Base-by-base conservation (phyloP, 2,113 vertebrate species). In the Pogona vitticeps region DNA sequence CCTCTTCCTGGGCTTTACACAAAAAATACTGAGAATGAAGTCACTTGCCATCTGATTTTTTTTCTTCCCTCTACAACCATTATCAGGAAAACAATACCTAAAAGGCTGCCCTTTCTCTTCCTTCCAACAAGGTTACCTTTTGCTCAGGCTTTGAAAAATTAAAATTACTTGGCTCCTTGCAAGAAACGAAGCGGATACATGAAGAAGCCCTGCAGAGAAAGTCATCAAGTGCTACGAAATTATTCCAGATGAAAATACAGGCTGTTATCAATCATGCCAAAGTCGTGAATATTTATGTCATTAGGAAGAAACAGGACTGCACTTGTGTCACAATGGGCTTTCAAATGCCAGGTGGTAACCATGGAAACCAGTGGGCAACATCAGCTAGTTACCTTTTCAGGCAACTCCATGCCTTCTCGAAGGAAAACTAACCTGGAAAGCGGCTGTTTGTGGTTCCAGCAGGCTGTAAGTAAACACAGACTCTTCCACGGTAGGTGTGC, bases 251-350 rank as follows among this genome's bases (percentile, higher is more conserved):
- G 31, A 88, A 88, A 76, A 79, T 36, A 38, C 31, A 84, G 38
- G 38, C 75, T 78, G 79, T 71, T 72, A 63, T 36, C 80, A 63
- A 79, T 83, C 63, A 67, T 3, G 17, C 12, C 3, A 72, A 79
- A 88, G 68, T 65, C 31, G 40, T 73, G 76, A 73, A 88, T 88
- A 84, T 84, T 84, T 65, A 80, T 84, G n/a, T 72, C 65, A 84
- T 88, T 80, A 84, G 67, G 3, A 88, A 72, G 70, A 84, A 88
- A 68, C 33, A 76, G 38, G 63, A 36, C 23, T 52, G 65, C 31
- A 59, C 40, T 83, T 46, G n/a, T 83, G 73, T 75, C 75, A 87
- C 81, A 68, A 46, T 84, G 76, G 76, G 33, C n/a, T 3, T 1
- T 38, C 26, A 33, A 40, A 71, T 80, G 52, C 76, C 81, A 76